A percentile compares a stretch with the other conserved stretches of the same genome.
Evolutionary conservation across 2,888 invertebrate species (phyloP).

Genomic region (Andrena bucephala): DNA sequence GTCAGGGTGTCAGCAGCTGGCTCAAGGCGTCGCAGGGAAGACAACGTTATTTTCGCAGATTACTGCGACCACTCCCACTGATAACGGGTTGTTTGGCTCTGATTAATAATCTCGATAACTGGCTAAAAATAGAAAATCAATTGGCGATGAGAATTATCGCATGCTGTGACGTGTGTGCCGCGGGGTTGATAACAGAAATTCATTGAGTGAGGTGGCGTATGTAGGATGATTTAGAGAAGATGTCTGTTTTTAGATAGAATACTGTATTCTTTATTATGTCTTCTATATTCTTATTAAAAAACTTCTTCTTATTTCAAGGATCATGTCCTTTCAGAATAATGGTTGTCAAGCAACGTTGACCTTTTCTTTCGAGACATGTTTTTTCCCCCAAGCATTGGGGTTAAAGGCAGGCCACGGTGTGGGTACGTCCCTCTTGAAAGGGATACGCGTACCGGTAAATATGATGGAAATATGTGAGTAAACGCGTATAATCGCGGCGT

Average conservation of each 20-base stretch:
- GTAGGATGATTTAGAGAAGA: too few species aligned
- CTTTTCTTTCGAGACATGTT: neutral
- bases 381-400: neutral
- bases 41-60: neutral
- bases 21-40: neutral
- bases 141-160: constrained; percentile 1
- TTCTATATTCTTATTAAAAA: too few species aligned
- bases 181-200: constrained; percentile 5
- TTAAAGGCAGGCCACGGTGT: neutral
- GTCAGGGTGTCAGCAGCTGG: neutral
- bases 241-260: too few species aligned
- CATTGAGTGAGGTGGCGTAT: too few species aligned
- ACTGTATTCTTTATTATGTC: too few species aligned
- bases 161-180: neutral
- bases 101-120: constrained; percentile 2
- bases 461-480: constrained; percentile 1
- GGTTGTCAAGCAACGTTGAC: neutral
- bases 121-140: constrained; percentile 35
- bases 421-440: neutral
- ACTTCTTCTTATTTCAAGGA: too few species aligned
- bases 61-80: neutral
- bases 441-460: constrained; percentile 14
- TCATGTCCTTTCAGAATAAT: too few species aligned
- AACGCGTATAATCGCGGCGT: neutral
- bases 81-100: constrained; percentile 20